These are phyloP conservation scores for Metallyticus violacea DNA, from an alignment of 2,888 invertebrate species.

Conservation along the genomic window DNA sequence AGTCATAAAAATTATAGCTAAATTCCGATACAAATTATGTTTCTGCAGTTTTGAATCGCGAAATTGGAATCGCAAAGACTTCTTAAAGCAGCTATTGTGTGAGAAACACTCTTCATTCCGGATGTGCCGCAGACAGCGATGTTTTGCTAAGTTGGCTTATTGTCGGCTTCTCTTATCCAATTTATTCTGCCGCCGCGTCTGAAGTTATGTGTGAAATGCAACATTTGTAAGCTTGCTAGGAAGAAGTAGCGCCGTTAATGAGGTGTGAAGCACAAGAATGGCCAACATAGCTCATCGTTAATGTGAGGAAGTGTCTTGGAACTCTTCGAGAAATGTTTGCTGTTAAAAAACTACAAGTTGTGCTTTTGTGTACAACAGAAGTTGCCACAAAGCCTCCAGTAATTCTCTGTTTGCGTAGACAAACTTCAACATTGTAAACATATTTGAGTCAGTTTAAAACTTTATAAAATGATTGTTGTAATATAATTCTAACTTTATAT, in stretches of 20 bases:
- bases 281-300: background rate
- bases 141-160: background rate
- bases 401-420: no score
- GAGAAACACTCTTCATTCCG: background rate
- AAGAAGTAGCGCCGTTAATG: background rate
- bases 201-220: background rate
- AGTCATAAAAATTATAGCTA: no score
- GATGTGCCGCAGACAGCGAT: background rate
- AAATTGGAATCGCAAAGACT: background rate
- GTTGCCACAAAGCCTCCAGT: background rate
- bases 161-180: background rate
- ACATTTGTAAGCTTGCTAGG: background rate
- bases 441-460: no score
- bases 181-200: background rate
- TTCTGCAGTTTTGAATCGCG: background rate
- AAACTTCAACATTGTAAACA: no score
- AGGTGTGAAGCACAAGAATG: background rate
- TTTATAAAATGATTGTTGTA: no score
- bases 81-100: background rate
- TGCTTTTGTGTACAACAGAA: background rate
- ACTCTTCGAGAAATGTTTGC: background rate
- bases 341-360: background rate
- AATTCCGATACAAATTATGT: no score
- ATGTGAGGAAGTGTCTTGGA: background rate
- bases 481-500: no score